Percentiles rank a stretch among this genome's conserved stretches.
These are phyloP conservation scores for Cydia pomonella DNA, from an alignment of 1,140 invertebrate genomes.

Conservation along the genomic window DNA sequence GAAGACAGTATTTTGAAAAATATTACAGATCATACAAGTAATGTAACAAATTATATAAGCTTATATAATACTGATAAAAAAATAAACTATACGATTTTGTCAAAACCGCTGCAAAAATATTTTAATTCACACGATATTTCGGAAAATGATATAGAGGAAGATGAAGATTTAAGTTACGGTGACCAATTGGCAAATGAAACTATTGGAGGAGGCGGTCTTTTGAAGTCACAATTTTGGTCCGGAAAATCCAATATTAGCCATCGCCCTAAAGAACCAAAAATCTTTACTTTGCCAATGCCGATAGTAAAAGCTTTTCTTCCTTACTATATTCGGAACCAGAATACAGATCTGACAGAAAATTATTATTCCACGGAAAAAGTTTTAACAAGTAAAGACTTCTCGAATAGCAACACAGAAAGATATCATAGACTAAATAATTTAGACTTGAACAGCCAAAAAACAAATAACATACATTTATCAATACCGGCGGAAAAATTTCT, in stretches of 20 bases:
- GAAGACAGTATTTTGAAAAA: neutral
- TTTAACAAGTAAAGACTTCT: neutral
- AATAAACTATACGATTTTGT: neutral
- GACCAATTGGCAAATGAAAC: neutral
- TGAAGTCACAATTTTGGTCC: too few species aligned
- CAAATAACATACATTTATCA: neutral
- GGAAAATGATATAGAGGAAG: neutral
- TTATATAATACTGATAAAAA: neutral
- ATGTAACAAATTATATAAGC: neutral
- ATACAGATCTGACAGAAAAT: neutral
- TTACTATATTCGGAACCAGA: neutral
- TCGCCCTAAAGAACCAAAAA: too few species aligned
- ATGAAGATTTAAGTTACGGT: neutral
- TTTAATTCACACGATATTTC: too few species aligned
- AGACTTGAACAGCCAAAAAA: neutral
- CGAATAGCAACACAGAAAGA: neutral
- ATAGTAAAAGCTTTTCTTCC: too few species aligned
- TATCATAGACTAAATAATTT: neutral
- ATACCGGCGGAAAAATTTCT: neutral
- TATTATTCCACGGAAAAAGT: neutral
- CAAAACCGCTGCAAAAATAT: neutral
- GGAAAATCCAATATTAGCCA: too few species aligned
- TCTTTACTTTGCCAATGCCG: too few species aligned
- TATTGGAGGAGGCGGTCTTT: neutral
- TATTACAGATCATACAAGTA: neutral